Evolutionary conservation across 2,113 vertebrate genomes (phyloP).

Genomic region (Mastomys coucha): DNA sequence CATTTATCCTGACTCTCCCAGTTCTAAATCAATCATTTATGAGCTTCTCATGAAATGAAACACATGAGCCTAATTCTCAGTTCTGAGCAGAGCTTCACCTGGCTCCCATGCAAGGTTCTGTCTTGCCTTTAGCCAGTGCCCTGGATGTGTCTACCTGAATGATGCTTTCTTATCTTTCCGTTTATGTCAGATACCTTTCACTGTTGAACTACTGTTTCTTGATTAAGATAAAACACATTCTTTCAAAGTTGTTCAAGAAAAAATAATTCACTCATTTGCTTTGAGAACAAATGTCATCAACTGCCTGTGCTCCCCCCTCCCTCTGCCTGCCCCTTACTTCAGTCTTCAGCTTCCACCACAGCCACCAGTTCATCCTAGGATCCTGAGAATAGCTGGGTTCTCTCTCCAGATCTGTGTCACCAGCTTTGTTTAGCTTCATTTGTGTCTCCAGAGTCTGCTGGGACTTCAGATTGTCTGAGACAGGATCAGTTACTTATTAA

Average conservation of each 20-base stretch:
- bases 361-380: background rate
- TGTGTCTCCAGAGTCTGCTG: background rate
- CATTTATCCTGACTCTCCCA: constrained; percentile 50
- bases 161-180: background rate
- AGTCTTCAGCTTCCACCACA: rapidly evolving
- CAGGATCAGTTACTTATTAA: constrained; percentile 5
- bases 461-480: background rate
- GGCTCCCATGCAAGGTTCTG: background rate
- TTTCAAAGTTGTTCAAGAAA: background rate
- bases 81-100: background rate
- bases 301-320: rapidly evolving
- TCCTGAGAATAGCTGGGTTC: background rate
- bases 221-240: background rate
- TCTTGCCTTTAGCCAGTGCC: background rate
- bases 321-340: background rate
- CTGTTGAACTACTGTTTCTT: constrained; percentile 3
- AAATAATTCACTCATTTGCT: background rate
- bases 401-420: background rate
- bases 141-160: background rate
- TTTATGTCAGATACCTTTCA: background rate
- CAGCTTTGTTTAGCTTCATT: background rate
- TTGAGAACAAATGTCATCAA: background rate
- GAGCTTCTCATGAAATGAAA: constrained; percentile 30
- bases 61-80: background rate
- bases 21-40: constrained; percentile 63